Evolutionary conservation across 2,888 invertebrate genomes (phyloP).

Genomic region (Drosophila emarginata): DNA sequence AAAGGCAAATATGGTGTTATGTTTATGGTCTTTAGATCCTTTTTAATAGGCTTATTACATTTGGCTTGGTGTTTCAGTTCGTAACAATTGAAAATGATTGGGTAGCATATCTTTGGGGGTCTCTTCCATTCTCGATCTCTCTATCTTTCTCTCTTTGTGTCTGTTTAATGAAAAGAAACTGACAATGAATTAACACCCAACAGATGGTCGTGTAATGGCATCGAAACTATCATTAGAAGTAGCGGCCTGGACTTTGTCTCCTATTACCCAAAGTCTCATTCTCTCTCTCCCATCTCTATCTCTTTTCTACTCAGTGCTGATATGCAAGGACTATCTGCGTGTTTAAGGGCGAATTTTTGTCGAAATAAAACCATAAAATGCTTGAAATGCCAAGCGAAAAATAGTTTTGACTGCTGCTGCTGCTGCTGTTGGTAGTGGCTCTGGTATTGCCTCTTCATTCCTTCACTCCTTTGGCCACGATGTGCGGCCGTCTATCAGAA

Average conservation of each 20-base stretch:
- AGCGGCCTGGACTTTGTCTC: conserved; percentile 27
- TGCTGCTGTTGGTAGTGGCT: not conserved
- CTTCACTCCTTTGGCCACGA: conserved; percentile 3
- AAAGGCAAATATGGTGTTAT: no score
- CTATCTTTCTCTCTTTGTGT: conserved; percentile 32
- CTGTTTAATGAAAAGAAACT: conserved; percentile 60
- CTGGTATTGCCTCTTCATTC: not conserved
- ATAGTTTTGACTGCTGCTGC: conserved; percentile 70
- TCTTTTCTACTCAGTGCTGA: conserved; percentile 30
- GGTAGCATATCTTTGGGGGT: not conserved
- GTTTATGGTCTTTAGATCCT: no score
- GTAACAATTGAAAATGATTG: not conserved
- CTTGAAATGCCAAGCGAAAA: conserved; percentile 76
- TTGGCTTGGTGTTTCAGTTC: no score
- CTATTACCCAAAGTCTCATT: not conserved
- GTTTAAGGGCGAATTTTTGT: conserved; percentile 72
- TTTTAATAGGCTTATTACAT: no score
- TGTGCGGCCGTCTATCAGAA: conserved; percentile 19
- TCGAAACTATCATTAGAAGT: conserved; percentile 40
- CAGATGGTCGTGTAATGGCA: conserved; percentile 40
- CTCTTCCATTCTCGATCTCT: no score
- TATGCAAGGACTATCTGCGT: conserved; percentile 65
- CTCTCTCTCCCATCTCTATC: not conserved
- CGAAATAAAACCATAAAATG: conserved; percentile 76
- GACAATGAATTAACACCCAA: conserved; percentile 63